Base-by-base conservation (phyloP, 2,113 vertebrate species). In the Crotalus horridus region DNA sequence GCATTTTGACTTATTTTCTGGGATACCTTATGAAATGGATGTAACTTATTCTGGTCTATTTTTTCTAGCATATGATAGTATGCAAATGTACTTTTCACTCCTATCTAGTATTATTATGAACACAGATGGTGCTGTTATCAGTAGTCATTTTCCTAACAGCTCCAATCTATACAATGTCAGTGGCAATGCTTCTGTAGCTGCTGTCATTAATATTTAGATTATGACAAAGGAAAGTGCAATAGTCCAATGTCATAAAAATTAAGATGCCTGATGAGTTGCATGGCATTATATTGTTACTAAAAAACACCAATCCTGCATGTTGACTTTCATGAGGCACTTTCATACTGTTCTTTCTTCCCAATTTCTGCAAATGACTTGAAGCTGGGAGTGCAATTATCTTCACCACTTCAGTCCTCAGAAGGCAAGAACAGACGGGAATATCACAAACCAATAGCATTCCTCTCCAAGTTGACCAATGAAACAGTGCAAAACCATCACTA, bases 31-130 rank as follows among this genome's bases (percentile, higher is more conserved):
- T 90, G 95, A 85, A 91, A 94, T 39, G 91, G 33, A 92, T 94
- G 94, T 91, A 23, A 93, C 93, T 93, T 95, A 88, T 96, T 91
- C 91, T 95, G 93, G 92, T 69, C 55, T 92, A 6, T 88, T 92
- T 94, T 56, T 85, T 92, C 93, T 85, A 95, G 39, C n/a, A 64
- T 90, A 29, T 87, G 58, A 90, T 88, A 48, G 17, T 93, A 69
- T 3, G 15, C 7, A 55, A 56, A 69, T 88, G 53, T 81, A 39
- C n/a, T 81, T 92, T 89, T 46, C 59, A 51, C 88, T 91, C 46
- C 58, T 56, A 91, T 24, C 26, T 93, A n/a, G 21, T 0, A 48
- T 93, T 48, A 48, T n/a, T 64, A 54, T 43, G 85, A 85, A 90
- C 55, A 91, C 89, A 94, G 88, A 91, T 13, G 0, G 93, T 94